phyloP scores from a whole-genome alignment of 2,113 vertebrate species.

The Otocyon megalotis region DNA sequence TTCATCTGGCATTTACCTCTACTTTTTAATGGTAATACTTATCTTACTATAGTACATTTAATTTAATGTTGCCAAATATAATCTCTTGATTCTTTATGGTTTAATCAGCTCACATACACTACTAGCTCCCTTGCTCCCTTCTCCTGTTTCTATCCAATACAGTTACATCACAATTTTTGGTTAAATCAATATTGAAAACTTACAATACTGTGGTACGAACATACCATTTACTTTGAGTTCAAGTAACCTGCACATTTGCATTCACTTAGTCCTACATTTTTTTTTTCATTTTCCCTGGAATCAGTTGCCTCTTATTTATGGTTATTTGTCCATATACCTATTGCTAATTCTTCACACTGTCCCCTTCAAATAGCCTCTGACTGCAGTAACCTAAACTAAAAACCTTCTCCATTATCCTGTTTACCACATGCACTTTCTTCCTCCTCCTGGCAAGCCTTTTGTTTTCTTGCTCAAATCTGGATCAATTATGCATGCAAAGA shows the following conservation, averaged over 20 bases:
- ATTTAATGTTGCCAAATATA: background rate
- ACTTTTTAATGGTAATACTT: background rate
- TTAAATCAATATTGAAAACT: background rate
- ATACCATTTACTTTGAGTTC: background rate
- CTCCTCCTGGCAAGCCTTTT: rapidly evolving
- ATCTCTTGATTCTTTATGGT: background rate
- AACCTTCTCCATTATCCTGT: background rate
- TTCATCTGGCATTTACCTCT: background rate
- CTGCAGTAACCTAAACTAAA: background rate
- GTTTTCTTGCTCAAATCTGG: background rate
- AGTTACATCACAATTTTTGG: background rate
- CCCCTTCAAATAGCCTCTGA: background rate
- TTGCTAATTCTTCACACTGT: background rate
- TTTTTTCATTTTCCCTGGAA: background rate
- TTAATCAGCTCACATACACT: background rate
- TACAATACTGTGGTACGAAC: background rate
- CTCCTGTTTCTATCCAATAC: background rate
- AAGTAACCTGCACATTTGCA: background rate
- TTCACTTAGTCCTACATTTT: background rate
- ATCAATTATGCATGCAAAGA: too few species aligned
- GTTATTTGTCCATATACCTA: background rate
- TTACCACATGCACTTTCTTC: background rate
- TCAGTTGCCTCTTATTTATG: background rate
- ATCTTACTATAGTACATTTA: background rate
- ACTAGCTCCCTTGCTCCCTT: background rate